A percentile compares a stretch with the other conserved stretches of the same genome.
phyloP scores from a whole-genome alignment of 2,797 vertebrate species.

The Sebastolobus alascanus region DNA sequence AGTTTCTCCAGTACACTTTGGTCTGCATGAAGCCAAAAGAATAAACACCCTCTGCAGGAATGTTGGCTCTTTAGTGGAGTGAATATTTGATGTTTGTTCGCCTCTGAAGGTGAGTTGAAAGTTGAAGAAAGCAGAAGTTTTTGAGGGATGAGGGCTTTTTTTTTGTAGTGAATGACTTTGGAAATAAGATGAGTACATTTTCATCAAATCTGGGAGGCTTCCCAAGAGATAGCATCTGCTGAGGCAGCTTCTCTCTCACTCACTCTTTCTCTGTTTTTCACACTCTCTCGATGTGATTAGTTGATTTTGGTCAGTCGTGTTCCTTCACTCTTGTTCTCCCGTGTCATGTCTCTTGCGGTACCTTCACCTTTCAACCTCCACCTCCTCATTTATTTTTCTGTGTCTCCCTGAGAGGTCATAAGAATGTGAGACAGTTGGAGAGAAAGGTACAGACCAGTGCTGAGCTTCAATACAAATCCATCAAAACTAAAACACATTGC shows the following conservation, averaged over 20 bases:
- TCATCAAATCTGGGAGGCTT: slow-evolving; percentile 29
- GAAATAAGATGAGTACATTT: slow-evolving; percentile 36
- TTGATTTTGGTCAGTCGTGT: not conserved
- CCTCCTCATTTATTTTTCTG: not conserved
- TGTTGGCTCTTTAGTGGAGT: not conserved
- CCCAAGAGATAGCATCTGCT: slow-evolving; percentile 45
- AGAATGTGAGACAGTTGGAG: not conserved
- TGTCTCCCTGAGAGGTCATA: not conserved
- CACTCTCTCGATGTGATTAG: not conserved
- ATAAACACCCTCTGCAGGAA: slow-evolving; percentile 30
- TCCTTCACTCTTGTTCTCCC: not conserved
- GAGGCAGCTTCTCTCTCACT: slow-evolving; percentile 27
- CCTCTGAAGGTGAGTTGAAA: slow-evolving; percentile 33
- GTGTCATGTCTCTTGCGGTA: not conserved
- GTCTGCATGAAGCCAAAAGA: not conserved
- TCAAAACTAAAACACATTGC: not conserved
- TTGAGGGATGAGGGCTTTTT: not conserved
- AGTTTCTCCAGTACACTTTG: not conserved
- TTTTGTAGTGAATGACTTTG: slow-evolving; percentile 30
- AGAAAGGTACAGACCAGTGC: not conserved
- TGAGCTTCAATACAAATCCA: not conserved
- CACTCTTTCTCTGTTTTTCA: not conserved
- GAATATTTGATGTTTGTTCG: slow-evolving; percentile 33
- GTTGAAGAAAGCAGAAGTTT: slow-evolving; percentile 7
- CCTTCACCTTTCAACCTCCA: not conserved